Base-by-base conservation (phyloP, 2,888 invertebrate genomes). In the Resseliella maxima region DNA sequence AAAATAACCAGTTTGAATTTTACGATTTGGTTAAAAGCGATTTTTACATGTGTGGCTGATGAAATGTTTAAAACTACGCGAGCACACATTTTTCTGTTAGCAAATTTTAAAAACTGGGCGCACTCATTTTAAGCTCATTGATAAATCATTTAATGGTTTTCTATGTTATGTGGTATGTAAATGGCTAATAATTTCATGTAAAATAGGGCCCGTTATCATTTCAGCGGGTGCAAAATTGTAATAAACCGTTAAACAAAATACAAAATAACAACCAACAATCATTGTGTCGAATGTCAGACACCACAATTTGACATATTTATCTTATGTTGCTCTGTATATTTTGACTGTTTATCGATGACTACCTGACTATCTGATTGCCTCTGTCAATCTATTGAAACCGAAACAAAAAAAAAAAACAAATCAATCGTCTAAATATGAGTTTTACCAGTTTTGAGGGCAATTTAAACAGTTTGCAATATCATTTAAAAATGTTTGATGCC, bases 241-340 rank as follows among this genome's bases (percentile, higher is more conserved):
- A 72, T 72, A 72, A 72, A 31, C 72, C 72, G 72, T 72, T 72
- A 72, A 59, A 59, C 27, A 24, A 59, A 24, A 2, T 50, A n/a
- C n/a, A n/a, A n/a, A n/a, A n/a, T n/a, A n/a, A n/a, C n/a, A 50
- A 24, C 24, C 24, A 2, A n/a, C 59, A 59, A 59, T 59, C 59
- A 59, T 59, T 24, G 5, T 24, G 59, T 59, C 59, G 59, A 5
- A 24, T 59, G 59, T 59, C 24, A 24, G 59, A 24, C 24, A 24
- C 2, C 59, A 24, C 5, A 24, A 59, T 10, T 59, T 59, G 59
- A 59, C 59, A 59, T 10, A 59, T 59, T 59, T 59, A 59, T 59
- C 24, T 24, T n/a, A 2, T 18, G 50, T 50, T 50, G 50, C 50
- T 6, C 41, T 41, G 6, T 8, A 8, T 41, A 12, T 12, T 50